A percentile compares a stretch with the other conserved stretches of the same genome.
These are phyloP conservation scores for Latrodectus elegans DNA, from an alignment of 2,888 invertebrate species.

Conservation along the genomic window DNA sequence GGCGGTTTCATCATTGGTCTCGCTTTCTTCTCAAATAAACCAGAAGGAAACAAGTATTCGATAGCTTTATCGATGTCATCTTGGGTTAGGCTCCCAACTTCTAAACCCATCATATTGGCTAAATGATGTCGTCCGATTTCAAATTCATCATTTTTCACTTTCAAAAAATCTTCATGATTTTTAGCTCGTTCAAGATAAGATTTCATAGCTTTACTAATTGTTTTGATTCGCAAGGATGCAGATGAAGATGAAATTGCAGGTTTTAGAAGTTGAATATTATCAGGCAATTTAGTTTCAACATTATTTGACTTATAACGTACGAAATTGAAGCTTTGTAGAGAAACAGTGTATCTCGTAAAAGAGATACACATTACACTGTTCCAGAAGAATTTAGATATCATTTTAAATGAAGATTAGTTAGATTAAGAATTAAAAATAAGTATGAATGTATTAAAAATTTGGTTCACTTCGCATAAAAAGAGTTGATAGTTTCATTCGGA, in stretches of 20 bases:
- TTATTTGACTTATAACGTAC: slow-evolving; percentile 1
- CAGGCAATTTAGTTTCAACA: slow-evolving; percentile 7
- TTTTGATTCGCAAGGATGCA: slow-evolving; percentile 72
- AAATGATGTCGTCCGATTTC: slow-evolving; percentile 95
- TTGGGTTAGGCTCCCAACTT: slow-evolving; percentile 91
- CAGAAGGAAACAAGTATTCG: slow-evolving; percentile 96
- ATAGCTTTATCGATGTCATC: slow-evolving; percentile 91
- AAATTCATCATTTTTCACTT: slow-evolving; percentile 85
- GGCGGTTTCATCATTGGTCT: slow-evolving; percentile 93
- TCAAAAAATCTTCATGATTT: slow-evolving; percentile 89
- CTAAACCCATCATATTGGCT: slow-evolving; percentile 98
- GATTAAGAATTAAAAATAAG: background rate
- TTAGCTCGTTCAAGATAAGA: slow-evolving; percentile 88
- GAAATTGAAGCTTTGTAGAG: background rate
- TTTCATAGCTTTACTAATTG: slow-evolving; percentile 90
- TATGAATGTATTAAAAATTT: no score
- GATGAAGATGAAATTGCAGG: slow-evolving; percentile 27
- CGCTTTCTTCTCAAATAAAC: slow-evolving; percentile 87
- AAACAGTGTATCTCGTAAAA: background rate
- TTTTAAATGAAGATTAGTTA: background rate
- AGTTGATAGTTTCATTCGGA: no score
- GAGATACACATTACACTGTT: background rate
- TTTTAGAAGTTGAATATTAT: slow-evolving; percentile 25
- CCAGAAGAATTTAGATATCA: background rate
- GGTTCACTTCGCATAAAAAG: no score